Conservation (phyloP, 2,888 invertebrate genomes). For the Eupithecia tripunctaria region DNA sequence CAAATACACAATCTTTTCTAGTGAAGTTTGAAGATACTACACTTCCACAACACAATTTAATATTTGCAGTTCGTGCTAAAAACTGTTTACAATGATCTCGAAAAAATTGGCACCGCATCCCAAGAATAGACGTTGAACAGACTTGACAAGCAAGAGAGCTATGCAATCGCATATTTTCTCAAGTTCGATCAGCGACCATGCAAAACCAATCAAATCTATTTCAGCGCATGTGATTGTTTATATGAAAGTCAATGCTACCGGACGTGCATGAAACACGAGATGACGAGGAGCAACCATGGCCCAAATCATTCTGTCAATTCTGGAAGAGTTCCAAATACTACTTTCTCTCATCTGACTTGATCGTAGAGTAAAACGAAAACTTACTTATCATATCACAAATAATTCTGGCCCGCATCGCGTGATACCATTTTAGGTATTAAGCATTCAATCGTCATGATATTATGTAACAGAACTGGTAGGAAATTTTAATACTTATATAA, state of each 20-base stretch:
- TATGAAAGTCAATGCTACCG: slow-evolving; percentile 82
- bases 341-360: slow-evolving; percentile 61
- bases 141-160: slow-evolving; percentile 17
- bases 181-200: slow-evolving; percentile 50
- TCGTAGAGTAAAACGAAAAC: slow-evolving; percentile 19
- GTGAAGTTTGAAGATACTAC: slow-evolving; percentile 12
- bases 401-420: slow-evolving; percentile 1
- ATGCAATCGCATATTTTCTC: slow-evolving; percentile 25
- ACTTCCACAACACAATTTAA: slow-evolving; percentile 14
- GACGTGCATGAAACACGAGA: slow-evolving; percentile 76
- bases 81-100: slow-evolving; percentile 26
- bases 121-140: slow-evolving; percentile 30
- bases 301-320: slow-evolving; percentile 75
- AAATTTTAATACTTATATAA: slow-evolving; percentile 48
- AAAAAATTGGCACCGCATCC: slow-evolving; percentile 23
- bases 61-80: slow-evolving; percentile 24
- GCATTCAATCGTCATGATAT: slow-evolving; percentile 45
- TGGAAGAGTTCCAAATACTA: slow-evolving; percentile 76
- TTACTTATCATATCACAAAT: slow-evolving; percentile 13
- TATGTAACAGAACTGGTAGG: slow-evolving; percentile 51
- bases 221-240: slow-evolving; percentile 69
- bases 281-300: slow-evolving; percentile 75
- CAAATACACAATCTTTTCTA: slow-evolving; percentile 10
- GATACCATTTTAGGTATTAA: slow-evolving; percentile 19
- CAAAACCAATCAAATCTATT: slow-evolving; percentile 66